These are phyloP conservation scores for Prochilodus magdalenae DNA, from an alignment of 2,113 vertebrate genomes.

Conservation along the genomic window DNA sequence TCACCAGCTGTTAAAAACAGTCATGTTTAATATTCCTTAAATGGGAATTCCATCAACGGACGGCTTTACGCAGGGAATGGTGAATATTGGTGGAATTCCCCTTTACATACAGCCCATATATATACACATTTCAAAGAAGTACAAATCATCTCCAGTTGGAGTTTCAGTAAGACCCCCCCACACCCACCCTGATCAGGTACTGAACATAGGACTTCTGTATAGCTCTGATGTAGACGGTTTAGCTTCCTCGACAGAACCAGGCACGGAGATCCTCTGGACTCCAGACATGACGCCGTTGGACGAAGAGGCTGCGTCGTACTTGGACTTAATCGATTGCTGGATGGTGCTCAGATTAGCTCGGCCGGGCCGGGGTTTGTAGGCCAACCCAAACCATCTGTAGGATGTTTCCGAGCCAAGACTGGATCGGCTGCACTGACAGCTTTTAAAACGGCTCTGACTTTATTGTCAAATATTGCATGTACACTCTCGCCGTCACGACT, in stretches of 20 bases:
- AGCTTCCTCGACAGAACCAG: neutral
- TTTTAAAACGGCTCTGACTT: neutral
- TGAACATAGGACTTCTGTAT: too few relatives aligned
- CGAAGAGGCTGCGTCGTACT: conserved; percentile 12
- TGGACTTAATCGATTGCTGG: conserved; percentile 16
- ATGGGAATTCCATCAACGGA: too few relatives aligned
- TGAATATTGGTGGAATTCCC: too few relatives aligned
- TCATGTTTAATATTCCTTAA: neutral
- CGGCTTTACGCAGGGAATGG: too few relatives aligned
- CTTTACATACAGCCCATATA: too few relatives aligned
- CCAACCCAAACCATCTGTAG: conserved; percentile 22
- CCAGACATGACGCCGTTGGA: neutral
- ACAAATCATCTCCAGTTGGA: too few relatives aligned
- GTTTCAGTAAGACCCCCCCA: too few relatives aligned
- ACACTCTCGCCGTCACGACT: neutral
- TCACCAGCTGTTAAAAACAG: conserved; percentile 3
- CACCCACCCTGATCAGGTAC: too few relatives aligned
- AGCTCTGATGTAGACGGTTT: conserved; percentile 7
- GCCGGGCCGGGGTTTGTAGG: neutral
- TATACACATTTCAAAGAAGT: too few relatives aligned
- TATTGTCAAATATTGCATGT: neutral
- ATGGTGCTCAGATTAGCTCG: neutral
- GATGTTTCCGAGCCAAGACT: conserved; percentile 9
- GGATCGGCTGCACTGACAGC: conserved; percentile 1
- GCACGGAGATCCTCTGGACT: neutral